A percentile compares a stretch with the other conserved stretches of the same genome.
phyloP scores from a whole-genome alignment of 2,113 vertebrate genomes.

The Gymnobelideus leadbeateri region DNA sequence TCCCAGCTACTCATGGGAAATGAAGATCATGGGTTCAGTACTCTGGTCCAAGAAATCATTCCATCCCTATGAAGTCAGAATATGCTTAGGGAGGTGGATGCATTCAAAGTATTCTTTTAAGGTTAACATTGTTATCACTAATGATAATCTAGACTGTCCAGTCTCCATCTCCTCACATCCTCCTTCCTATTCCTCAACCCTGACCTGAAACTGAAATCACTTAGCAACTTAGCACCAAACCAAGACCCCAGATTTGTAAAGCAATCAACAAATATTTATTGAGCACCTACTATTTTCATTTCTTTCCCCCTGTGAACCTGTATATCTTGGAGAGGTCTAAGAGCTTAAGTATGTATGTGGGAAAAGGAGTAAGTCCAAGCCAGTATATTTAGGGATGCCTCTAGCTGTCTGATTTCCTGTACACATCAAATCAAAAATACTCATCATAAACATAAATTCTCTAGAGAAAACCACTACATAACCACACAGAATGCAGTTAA shows the following conservation, averaged over 20 bases:
- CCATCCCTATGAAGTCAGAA: background rate
- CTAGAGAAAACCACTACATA: conserved; percentile 10
- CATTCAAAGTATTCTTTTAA: background rate
- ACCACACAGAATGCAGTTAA: background rate
- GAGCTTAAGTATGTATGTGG: background rate
- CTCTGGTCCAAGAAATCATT: background rate
- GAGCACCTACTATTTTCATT: background rate
- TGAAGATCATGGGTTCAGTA: background rate
- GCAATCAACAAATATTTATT: conserved; percentile 21
- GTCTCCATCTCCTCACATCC: background rate
- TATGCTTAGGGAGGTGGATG: background rate
- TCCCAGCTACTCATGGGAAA: background rate
- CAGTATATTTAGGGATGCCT: background rate
- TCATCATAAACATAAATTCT: background rate
- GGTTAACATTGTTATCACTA: background rate
- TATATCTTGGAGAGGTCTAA: background rate
- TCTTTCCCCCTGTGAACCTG: background rate
- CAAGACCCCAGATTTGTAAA: background rate
- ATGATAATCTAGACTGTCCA: background rate
- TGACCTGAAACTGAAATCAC: background rate
- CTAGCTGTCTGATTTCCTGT: background rate
- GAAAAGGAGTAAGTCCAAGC: rapidly evolving
- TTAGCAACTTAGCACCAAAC: conserved; percentile 25
- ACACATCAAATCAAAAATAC: background rate
- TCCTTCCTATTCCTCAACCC: background rate